Percentiles rank a stretch among this genome's conserved stretches.
phyloP scores from a whole-genome alignment of 2,797 vertebrate species.

The Sparus aurata region DNA sequence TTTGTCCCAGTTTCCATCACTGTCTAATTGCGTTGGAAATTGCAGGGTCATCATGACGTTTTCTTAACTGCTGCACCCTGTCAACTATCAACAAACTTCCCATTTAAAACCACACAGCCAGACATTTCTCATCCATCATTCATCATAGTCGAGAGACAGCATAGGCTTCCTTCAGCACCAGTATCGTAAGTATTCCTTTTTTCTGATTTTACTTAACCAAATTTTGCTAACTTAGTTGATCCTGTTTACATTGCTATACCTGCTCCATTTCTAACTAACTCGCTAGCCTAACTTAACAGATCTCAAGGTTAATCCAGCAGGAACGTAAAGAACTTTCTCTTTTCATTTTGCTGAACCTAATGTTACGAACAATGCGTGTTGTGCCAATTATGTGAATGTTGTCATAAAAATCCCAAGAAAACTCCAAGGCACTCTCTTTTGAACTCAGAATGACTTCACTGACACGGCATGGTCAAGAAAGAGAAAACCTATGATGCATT shows the following conservation, averaged over 20 bases:
- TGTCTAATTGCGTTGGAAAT: not conserved
- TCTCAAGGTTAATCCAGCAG: too few relatives aligned
- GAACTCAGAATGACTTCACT: too few relatives aligned
- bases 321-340: not conserved
- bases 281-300: not conserved
- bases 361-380: not conserved
- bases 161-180: not conserved
- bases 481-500: too few relatives aligned
- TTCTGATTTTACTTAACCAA: not conserved
- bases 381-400: not conserved
- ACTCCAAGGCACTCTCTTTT: too few relatives aligned
- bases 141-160: constrained; percentile 4
- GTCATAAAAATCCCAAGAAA: too few relatives aligned
- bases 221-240: not conserved
- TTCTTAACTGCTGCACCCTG: not conserved
- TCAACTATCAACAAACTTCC: not conserved
- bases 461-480: too few relatives aligned
- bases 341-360: not conserved
- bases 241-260: too few relatives aligned
- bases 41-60: not conserved
- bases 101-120: not conserved
- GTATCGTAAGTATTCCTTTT: constrained; percentile 34
- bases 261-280: not conserved
- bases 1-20: not conserved
- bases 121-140: not conserved